Base-by-base conservation (phyloP, 2,113 vertebrate genomes). In the Notothenia rossii region DNA sequence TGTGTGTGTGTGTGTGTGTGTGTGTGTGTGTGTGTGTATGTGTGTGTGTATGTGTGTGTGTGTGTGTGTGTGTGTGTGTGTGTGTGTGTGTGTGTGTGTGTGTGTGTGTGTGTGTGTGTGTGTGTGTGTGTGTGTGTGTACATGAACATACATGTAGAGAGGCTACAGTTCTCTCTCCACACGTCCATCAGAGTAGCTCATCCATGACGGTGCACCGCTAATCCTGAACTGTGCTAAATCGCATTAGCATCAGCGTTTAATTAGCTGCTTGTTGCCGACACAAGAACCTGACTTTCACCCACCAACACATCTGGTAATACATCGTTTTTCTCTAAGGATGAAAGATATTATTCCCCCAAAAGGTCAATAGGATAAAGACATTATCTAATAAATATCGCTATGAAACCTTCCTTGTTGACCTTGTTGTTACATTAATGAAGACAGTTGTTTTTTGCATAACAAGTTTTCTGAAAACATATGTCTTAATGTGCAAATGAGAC, bases 171-270 rank as follows among this genome's bases (percentile, higher is more conserved):
- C 20, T 12, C 8, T 54, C 58, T 76, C 81, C 59, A 20, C 62
- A 22, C 55, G 60, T 87, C 79, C 60, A 74, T 85, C 84, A 86
- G 4, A 71, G 72, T 40, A 50, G 82, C 84, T 89, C 87, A 61
- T 75, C 76, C 77, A 63, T 85, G 84, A 82, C 72, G 43, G 3
- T 60, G 65, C 72, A 77, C 82, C 76, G 59, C 72, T 87, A 36
- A 75, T 71, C 72, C 66, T 58, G 45, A 7, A 55, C 67, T 8
- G 12, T 46, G 71, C 66, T 76, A 66, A 76, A 36, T 67, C 56
- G 9, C 20, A 55, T 84, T 72, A 81, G 74, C 60, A 73, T 73
- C 50, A 58, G 63, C 5, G 61, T 14, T 40, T 72, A 65, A 56
- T 55, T 75, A 59, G 64, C 71, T 18, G 40, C 70, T 69, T 29